Evolutionary conservation across 2,113 vertebrate species (phyloP).

Genomic region (Leptosomus discolor): DNA sequence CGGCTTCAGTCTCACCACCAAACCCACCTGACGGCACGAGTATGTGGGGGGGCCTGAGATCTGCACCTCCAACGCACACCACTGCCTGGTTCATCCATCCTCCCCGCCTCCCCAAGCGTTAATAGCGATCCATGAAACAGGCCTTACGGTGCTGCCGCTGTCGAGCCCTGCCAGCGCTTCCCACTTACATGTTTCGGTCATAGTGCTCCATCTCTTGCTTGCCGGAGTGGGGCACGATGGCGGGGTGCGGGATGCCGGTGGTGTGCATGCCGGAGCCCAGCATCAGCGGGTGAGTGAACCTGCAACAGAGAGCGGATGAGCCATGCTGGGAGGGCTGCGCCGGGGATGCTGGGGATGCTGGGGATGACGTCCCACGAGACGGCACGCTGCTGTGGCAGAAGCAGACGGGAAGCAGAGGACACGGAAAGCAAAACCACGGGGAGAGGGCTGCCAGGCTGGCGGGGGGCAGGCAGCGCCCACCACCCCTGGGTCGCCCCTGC

Average conservation of each 20-base stretch:
- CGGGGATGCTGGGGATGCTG: accelerated
- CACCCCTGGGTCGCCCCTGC: neutral
- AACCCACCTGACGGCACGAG: neutral
- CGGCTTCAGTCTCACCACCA: neutral
- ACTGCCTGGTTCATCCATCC: neutral
- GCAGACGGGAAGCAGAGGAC: slow-evolving; percentile 33
- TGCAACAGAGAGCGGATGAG: slow-evolving; percentile 58
- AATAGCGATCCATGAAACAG: accelerated
- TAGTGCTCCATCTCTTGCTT: slow-evolving; percentile 94
- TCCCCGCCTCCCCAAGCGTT: accelerated
- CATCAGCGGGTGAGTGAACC: slow-evolving; percentile 96
- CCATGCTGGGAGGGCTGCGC: neutral
- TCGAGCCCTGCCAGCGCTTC: neutral
- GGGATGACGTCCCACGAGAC: neutral
- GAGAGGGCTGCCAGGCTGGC: neutral
- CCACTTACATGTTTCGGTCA: slow-evolving; percentile 87
- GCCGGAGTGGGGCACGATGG: slow-evolving; percentile 91
- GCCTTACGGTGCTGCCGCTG: accelerated
- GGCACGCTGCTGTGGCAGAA: neutral
- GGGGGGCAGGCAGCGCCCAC: neutral
- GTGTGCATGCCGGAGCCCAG: slow-evolving; percentile 92
- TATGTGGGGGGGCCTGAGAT: accelerated
- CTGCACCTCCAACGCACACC: accelerated
- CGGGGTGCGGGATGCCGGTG: slow-evolving; percentile 93
- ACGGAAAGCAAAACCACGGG: neutral